Conservation (phyloP, 2,797 vertebrate species). For the Enteromius anoplus region DNA sequence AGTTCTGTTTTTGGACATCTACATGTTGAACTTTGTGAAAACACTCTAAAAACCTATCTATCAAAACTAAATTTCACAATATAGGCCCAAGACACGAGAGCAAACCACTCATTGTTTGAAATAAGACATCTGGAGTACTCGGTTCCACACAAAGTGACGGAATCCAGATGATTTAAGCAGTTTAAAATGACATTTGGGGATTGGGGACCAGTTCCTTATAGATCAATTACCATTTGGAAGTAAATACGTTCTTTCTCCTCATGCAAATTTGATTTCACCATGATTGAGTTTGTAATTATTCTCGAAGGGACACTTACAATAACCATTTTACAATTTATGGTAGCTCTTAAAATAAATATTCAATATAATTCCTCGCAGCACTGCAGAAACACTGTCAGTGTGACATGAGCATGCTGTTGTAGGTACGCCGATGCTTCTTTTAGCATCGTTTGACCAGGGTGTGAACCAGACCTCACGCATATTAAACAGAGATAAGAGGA, state of each 20-base stretch:
- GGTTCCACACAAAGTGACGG: background rate
- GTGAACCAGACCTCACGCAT: background rate
- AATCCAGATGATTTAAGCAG: slow-evolving; percentile 1
- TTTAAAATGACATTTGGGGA: background rate
- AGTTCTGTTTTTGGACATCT: slow-evolving; percentile 13
- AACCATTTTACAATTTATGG: background rate
- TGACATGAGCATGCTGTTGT: background rate
- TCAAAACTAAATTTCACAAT: slow-evolving; percentile 3
- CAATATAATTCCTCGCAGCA: background rate
- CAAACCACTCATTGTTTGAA: slow-evolving; percentile 4
- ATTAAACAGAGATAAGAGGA: background rate
- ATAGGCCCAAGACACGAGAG: background rate
- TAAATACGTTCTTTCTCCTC: background rate
- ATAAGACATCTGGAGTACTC: slow-evolving; percentile 16
- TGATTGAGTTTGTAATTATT: background rate
- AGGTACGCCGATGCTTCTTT: background rate
- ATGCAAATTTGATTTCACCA: background rate
- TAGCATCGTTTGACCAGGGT: background rate
- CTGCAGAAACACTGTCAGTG: background rate
- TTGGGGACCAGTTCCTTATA: background rate
- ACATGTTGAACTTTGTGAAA: slow-evolving; percentile 18
- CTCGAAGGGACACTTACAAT: background rate
- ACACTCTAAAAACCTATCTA: slow-evolving; percentile 10
- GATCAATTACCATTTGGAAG: background rate
- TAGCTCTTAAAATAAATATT: background rate